Conservation (phyloP, 2,888 invertebrate genomes). For the Trachelus tabidus region DNA sequence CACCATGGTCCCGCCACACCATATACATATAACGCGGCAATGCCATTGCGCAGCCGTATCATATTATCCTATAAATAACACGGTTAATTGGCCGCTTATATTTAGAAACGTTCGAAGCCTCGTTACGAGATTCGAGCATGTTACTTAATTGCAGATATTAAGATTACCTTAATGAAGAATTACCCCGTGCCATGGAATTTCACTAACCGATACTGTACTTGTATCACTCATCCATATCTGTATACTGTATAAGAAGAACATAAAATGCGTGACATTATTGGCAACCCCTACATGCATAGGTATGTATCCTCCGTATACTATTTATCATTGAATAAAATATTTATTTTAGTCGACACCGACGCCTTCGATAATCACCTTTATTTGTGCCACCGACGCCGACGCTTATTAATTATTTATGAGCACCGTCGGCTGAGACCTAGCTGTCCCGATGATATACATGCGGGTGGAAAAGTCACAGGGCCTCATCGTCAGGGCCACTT, state of each 20-base stretch:
- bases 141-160: conserved; percentile 18
- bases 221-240: not conserved
- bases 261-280: too few relatives aligned
- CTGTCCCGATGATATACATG: conserved; percentile 1
- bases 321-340: not conserved
- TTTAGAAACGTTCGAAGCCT: conserved; percentile 1
- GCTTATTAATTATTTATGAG: conserved; percentile 12
- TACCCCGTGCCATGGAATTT: conserved; percentile 2
- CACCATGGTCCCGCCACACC: too few relatives aligned
- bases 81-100: conserved; percentile 23
- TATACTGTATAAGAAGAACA: too few relatives aligned
- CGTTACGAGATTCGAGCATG: conserved; percentile 11
- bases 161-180: conserved; percentile 4
- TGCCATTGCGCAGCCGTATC: conserved; percentile 1
- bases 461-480: not conserved
- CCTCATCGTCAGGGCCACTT: not conserved
- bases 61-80: conserved; percentile 19
- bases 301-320: too few relatives aligned
- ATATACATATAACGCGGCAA: too few relatives aligned
- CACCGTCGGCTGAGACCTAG: not conserved
- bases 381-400: not conserved
- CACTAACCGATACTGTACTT: not conserved
- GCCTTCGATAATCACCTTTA: conserved; percentile 4
- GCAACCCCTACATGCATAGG: too few relatives aligned
- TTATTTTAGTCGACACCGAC: not conserved